A percentile compares a stretch with the other conserved stretches of the same genome.
These are phyloP conservation scores for Tachypleus tridentatus DNA, from an alignment of 1,140 invertebrate genomes.

Conservation along the genomic window DNA sequence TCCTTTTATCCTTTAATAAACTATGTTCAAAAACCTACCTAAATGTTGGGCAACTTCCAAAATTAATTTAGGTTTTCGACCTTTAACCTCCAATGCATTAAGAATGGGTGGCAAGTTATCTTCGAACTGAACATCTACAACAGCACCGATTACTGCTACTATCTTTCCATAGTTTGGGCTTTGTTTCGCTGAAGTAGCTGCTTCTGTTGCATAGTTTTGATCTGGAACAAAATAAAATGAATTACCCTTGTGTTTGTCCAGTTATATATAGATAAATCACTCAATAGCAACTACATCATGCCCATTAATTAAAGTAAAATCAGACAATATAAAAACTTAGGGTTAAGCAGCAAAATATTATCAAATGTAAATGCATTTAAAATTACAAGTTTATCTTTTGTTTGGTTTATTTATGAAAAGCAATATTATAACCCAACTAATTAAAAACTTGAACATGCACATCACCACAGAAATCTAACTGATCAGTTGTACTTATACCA, in stretches of 20 bases:
- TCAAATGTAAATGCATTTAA: not conserved
- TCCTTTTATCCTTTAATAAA: no score
- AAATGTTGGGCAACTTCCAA: slow-evolving; percentile 80
- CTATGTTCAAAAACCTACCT: slow-evolving; percentile 37
- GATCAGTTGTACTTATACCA: no score
- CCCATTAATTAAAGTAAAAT: not conserved
- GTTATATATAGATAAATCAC: not conserved
- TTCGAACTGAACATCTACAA: slow-evolving; percentile 98
- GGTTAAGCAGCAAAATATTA: not conserved
- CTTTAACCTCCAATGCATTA: slow-evolving; percentile 89
- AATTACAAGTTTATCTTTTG: no score
- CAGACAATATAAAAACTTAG: not conserved
- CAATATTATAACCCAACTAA: no score
- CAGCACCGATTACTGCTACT: slow-evolving; percentile 97
- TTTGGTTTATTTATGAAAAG: no score
- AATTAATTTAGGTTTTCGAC: slow-evolving; percentile 58
- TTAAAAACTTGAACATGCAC: no score
- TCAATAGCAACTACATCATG: not conserved
- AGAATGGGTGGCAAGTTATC: slow-evolving; percentile 91
- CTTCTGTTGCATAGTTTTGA: slow-evolving; percentile 15
- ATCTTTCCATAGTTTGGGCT: slow-evolving; percentile 44
- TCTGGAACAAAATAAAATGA: not conserved
- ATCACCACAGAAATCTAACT: no score
- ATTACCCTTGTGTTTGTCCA: not conserved
- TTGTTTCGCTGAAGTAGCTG: slow-evolving; percentile 37